Evolutionary conservation across 2,797 vertebrate genomes (phyloP), one percentile per base, ranked within the genome.

Genomic region (Distichodus sexfasciatus): DNA sequence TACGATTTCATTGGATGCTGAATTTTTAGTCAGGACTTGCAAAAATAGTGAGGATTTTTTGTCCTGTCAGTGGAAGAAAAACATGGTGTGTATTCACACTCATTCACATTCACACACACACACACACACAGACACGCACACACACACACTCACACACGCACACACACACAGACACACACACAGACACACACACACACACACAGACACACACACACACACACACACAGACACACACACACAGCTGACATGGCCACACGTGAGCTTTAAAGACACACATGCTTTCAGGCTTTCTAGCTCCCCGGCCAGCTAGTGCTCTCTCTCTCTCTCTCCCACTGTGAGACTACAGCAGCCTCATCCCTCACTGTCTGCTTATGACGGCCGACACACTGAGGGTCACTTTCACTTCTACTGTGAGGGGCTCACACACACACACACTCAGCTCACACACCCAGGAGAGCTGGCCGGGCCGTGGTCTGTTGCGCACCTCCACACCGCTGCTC

Each of bases 361-460:
- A 89, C 81, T 90, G 88, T 88, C 90, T 89, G 78, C 84, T 91
- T 88, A 89, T 86, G 86, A 89, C 86, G 79, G 83, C 83, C 85
- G 83, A 83, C 82, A 82, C 87, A 82, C 83, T 79, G 81, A 71
- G 82, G 62, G 84, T 86, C 86, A 91, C 89, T 90, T 92, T 91
- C 85, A 89, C 89, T 88, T 90, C 89, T 89, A 88, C 86, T 83
- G 80, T 19, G 50, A 61, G n/a, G 33, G 71, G 64, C 35, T 64
- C 66, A n/a, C 63, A 29, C 44, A 55, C 46, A n/a, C n/a, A n/a
- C n/a, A n/a, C 28, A 53, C 62, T 55, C 43, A 60, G 40, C 72
- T 69, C 53, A 60, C 58, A 15, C 50, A 24, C 66, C 54, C 54
- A 41, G 15, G 35, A 61, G 67, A 61, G 41, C 47, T 19, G 47